Evolutionary conservation across 2,113 vertebrate species (phyloP).

Genomic region (Hypomesus transpacificus): DNA sequence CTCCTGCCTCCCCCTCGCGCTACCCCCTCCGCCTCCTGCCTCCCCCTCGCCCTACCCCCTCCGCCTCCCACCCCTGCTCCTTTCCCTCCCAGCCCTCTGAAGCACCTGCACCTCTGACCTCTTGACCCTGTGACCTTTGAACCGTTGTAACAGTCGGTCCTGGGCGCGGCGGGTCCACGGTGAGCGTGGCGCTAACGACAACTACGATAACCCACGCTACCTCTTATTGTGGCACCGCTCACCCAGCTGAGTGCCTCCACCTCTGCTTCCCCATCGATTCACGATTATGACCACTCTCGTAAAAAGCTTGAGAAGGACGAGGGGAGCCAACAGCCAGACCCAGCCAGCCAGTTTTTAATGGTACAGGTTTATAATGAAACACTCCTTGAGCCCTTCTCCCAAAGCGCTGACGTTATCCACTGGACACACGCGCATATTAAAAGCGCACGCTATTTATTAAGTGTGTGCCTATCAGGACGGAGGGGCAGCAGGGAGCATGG

Average conservation of each 20-base stretch:
- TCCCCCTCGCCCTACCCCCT: no score
- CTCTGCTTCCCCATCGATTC: constrained; percentile 51
- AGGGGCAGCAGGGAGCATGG: constrained; percentile 20
- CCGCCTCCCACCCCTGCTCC: no score
- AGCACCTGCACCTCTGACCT: constrained; percentile 64
- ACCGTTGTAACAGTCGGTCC: background rate
- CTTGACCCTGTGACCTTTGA: constrained; percentile 33
- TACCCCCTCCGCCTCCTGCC: no score
- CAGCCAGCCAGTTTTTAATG: constrained; percentile 64
- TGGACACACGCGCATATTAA: constrained; percentile 62
- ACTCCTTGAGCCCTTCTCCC: constrained; percentile 66
- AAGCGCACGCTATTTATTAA: constrained; percentile 66
- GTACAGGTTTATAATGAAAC: constrained; percentile 74
- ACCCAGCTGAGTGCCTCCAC: constrained; percentile 36
- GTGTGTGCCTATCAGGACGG: constrained; percentile 53
- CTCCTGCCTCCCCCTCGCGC: background rate
- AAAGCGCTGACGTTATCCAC: constrained; percentile 70
- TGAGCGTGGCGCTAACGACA: constrained; percentile 19
- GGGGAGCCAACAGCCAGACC: constrained; percentile 59
- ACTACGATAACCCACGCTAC: constrained; percentile 24
- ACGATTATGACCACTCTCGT: constrained; percentile 54
- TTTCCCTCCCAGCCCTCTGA: background rate
- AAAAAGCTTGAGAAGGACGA: constrained; percentile 37
- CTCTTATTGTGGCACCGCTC: constrained; percentile 42
- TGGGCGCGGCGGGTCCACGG: no score